phyloP scores from a whole-genome alignment of 2,113 vertebrate species.

The Rhegmatorhina hoffmannsi region DNA sequence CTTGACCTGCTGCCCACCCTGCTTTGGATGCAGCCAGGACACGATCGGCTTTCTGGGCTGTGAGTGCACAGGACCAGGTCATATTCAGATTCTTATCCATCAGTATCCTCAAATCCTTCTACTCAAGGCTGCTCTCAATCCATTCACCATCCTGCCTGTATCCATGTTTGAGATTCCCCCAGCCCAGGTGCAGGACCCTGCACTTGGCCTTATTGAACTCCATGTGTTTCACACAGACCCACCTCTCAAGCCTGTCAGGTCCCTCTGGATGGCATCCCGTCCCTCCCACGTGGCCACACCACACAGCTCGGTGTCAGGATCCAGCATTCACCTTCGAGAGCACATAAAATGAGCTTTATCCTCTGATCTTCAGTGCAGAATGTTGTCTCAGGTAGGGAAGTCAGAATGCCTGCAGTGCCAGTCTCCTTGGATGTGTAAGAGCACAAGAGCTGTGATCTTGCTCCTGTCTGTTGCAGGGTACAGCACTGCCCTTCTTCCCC shows the following conservation, averaged over 20 bases:
- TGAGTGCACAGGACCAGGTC: not conserved
- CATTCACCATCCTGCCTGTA: not conserved
- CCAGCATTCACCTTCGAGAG: not conserved
- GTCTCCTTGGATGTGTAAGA: not conserved
- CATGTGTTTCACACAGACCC: too few species aligned
- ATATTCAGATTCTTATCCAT: not conserved
- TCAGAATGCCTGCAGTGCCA: not conserved
- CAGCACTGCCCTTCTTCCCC: not conserved
- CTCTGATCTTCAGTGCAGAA: not conserved
- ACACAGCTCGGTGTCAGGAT: not conserved
- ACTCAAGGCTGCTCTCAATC: not conserved
- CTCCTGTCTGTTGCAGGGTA: not conserved
- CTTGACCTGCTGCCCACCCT: not conserved
- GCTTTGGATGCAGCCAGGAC: not conserved
- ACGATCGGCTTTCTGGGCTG: not conserved
- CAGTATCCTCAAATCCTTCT: not conserved
- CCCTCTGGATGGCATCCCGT: not conserved
- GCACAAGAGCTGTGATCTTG: not conserved
- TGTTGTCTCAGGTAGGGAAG: not conserved
- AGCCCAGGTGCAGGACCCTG: not conserved
- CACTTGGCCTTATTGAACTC: not conserved
- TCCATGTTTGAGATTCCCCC: not conserved
- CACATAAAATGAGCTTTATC: not conserved
- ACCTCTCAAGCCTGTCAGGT: not conserved
- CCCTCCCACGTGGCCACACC: rapidly evolving